Conservation (phyloP, 2,113 vertebrate genomes). For the Boleophthalmus pectinirostris region DNA sequence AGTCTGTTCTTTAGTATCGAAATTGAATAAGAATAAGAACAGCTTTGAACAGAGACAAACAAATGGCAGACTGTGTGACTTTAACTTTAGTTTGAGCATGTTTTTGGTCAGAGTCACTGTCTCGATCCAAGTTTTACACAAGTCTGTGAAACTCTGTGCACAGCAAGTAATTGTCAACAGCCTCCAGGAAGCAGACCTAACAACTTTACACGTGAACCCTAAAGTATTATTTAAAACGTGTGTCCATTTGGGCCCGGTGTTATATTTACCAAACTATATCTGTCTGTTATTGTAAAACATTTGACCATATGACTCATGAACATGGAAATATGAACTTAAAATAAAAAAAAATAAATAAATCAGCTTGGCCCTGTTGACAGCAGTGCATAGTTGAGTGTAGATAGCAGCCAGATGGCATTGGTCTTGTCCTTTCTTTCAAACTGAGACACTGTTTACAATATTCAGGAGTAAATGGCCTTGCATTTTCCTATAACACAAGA, state of each 20-base stretch:
- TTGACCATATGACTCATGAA: background rate
- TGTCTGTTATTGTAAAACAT: background rate
- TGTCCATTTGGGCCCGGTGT: background rate
- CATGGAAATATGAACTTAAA: background rate
- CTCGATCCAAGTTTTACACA: background rate
- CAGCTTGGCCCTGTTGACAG: background rate
- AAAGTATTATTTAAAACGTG: background rate
- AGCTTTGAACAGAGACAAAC: no score
- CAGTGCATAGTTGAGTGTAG: background rate
- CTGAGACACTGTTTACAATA: background rate
- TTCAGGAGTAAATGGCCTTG: background rate
- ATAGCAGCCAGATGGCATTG: constrained; percentile 1
- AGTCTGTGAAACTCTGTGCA: background rate
- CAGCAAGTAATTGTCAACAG: background rate
- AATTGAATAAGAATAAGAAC: no score
- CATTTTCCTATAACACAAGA: no score
- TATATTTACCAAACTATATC: background rate
- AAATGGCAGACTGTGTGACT: no score
- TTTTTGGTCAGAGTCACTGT: background rate
- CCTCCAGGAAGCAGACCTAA: background rate
- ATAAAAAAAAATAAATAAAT: background rate
- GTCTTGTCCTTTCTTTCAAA: background rate
- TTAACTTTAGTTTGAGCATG: no score
- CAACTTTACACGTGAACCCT: background rate
- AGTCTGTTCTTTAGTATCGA: no score